Conservation (phyloP, 2,113 vertebrate species). For the Chelonoidis abingdonii region DNA sequence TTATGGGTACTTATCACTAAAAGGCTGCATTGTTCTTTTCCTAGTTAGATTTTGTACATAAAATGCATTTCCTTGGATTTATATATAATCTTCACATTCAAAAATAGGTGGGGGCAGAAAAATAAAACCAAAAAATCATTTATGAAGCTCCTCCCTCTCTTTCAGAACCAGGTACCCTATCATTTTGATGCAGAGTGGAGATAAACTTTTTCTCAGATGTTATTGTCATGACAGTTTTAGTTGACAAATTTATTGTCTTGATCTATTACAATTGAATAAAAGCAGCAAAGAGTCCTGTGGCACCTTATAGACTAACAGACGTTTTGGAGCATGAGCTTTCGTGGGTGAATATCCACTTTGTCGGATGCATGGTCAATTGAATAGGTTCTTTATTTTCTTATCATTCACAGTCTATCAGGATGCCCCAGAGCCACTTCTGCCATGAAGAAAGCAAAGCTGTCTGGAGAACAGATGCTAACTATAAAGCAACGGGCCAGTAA, state of each 20-base stretch:
- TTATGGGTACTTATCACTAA: not conserved
- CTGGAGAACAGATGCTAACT: constrained; percentile 97
- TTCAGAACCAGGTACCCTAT: not conserved
- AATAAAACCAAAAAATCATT: constrained; percentile 21
- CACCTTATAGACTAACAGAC: no score
- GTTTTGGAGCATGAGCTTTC: no score
- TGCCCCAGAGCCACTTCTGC: constrained; percentile 97
- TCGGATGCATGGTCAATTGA: no score
- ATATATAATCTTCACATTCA: not conserved
- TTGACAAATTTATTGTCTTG: constrained; percentile 42
- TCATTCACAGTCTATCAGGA: constrained; percentile 91
- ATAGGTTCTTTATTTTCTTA: constrained; percentile 4
- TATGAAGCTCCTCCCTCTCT: not conserved
- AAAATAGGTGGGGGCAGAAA: constrained; percentile 15
- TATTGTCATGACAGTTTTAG: constrained; percentile 39
- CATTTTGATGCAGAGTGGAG: not conserved
- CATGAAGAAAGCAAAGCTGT: constrained; percentile 99
- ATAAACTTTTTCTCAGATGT: constrained; percentile 21
- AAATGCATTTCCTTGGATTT: not conserved
- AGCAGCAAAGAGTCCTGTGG: no score
- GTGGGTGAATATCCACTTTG: no score
- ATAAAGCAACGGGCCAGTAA: constrained; percentile 95
- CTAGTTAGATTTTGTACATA: not conserved
- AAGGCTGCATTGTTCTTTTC: not conserved
- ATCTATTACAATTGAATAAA: constrained; percentile 2